Conservation (phyloP, 2,113 vertebrate species). For the Felis catus region DNA sequence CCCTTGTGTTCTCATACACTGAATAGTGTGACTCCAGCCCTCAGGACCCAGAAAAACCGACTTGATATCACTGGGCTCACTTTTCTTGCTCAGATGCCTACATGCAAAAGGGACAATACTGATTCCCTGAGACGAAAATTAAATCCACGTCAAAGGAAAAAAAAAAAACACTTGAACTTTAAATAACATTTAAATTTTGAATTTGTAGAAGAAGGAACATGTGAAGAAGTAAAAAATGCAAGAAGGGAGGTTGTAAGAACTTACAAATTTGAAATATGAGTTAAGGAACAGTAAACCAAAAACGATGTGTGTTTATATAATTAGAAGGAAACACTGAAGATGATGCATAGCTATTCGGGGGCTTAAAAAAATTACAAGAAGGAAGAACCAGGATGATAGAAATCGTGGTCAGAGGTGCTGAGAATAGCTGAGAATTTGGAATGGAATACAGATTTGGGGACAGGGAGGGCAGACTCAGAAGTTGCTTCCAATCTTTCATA, state of each 20-base stretch:
- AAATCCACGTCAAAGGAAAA: neutral
- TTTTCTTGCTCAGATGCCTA: neutral
- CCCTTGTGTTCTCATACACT: neutral
- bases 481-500: neutral
- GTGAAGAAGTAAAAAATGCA: neutral
- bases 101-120: neutral
- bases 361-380: neutral
- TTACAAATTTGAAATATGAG: neutral
- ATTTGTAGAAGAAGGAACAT: neutral
- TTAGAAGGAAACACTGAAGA: neutral
- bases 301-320: neutral
- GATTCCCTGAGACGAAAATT: conserved; percentile 6
- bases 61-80: neutral
- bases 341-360: neutral
- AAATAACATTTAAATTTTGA: conserved; percentile 51
- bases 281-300: conserved; percentile 8
- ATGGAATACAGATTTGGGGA: neutral
- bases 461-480: neutral
- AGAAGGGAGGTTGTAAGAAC: neutral
- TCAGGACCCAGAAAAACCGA: neutral
- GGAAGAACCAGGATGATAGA: neutral
- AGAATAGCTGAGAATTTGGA: neutral
- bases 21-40: neutral
- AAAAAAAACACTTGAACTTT: neutral
- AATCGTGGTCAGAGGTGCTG: neutral